phyloP scores from a whole-genome alignment of 2,113 vertebrate species.

The Dicentrarchus labrax region DNA sequence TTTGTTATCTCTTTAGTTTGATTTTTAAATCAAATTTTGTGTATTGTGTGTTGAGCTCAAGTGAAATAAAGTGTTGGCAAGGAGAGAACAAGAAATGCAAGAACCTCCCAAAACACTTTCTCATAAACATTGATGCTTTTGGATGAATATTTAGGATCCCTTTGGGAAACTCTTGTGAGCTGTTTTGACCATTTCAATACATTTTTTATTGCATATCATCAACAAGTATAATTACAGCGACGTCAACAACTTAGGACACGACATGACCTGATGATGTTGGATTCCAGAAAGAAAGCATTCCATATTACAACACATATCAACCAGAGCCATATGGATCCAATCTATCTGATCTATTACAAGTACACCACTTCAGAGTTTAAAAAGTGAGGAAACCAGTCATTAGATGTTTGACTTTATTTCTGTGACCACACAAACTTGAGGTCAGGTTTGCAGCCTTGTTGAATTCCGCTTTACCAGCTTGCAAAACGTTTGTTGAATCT shows the following conservation, averaged over 20 bases:
- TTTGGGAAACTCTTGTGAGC: not conserved
- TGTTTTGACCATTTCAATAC: constrained; percentile 27
- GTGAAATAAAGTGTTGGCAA: not conserved
- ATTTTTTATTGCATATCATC: constrained; percentile 1
- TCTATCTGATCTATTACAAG: not conserved
- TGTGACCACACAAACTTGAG: constrained; percentile 6
- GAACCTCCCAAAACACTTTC: constrained; percentile 32
- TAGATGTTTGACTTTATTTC: not conserved
- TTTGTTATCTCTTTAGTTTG: too few species aligned
- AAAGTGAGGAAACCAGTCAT: too few species aligned
- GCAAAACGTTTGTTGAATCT: too few species aligned
- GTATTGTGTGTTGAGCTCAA: not conserved
- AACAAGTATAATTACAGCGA: constrained; percentile 32
- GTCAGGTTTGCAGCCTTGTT: not conserved
- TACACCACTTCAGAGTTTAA: too few species aligned
- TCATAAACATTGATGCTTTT: not conserved
- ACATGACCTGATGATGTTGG: not conserved
- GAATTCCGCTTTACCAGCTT: not conserved
- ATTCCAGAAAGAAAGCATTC: not conserved
- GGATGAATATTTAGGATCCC: constrained; percentile 20
- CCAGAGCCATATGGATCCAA: not conserved
- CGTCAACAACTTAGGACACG: not conserved
- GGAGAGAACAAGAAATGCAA: not conserved
- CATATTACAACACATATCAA: not conserved
- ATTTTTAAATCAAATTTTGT: not conserved